Evolutionary conservation across 2,113 vertebrate genomes (phyloP), one percentile per base, ranked within the genome.

Genomic region (Tiliqua scincoides): DNA sequence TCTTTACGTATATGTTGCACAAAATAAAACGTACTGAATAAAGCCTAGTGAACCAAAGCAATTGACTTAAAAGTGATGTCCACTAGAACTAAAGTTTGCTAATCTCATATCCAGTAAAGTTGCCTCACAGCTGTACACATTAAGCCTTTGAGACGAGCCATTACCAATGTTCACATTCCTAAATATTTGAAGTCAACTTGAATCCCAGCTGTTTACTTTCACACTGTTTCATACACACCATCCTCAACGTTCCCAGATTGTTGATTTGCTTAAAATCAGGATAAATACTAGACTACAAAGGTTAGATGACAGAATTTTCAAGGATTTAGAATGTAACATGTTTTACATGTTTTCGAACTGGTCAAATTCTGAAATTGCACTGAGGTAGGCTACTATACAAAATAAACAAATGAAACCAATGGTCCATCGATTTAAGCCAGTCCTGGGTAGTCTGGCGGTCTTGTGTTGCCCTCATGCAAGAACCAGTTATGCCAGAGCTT

Each of bases 131-230:
- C 57, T 4, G 11, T 72, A 9, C 32, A 82, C 52, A 30, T 27
- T 0, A 87, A 76, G 62, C 43, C 5, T 43, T 89, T 89, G 30
- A 89, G 91, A 88, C 62, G 61, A 83, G 6, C 82, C 6, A 78
- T 32, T 85, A 35, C 83, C 76, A 87, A 30, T 18, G 10, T 48
- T 84, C 15, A 11, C 25, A 61, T 52, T 85, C 84, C 9, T 73
- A 82, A 75, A 48, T 82, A 82, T 74, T 70, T 91, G 88, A 67
- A 84, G 35, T 75, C 57, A 73, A 54, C 23, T 81, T 81, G 63
- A 18, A 81, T 35, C 27, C 68, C 88, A 82, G 3, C 83, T 1
- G 23, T 5, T 14, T 48, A 61, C 9, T 68, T 92, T 90, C 48
- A 87, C 89, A 67, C 25, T n/a, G n/a, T n/a, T n/a, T 70, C 5